Conservation (phyloP, 2,797 vertebrate genomes). For the Gadopsis marmoratus region DNA sequence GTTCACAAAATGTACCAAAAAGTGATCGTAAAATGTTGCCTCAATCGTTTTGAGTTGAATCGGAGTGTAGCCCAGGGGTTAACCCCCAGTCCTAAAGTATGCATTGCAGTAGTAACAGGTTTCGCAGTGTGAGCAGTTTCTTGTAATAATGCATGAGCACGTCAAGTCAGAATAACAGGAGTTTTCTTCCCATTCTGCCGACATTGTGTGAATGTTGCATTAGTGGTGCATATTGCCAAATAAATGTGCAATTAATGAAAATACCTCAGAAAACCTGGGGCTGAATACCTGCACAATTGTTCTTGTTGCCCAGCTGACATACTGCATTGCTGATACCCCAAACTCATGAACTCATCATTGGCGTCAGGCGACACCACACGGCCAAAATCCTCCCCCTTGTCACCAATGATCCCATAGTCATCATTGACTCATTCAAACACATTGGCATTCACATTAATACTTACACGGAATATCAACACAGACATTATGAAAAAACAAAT, state of each 20-base stretch:
- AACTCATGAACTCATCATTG: neutral
- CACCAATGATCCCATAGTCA: conserved; percentile 3
- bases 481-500: neutral
- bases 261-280: neutral
- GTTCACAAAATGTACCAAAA: neutral
- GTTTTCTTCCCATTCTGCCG: neutral
- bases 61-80: too few relatives aligned
- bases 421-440: neutral
- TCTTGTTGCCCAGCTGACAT: neutral
- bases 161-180: neutral
- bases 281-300: neutral
- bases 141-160: neutral
- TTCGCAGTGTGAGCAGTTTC: too few relatives aligned
- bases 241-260: neutral
- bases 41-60: neutral
- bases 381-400: neutral
- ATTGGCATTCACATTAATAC: neutral
- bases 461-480: neutral
- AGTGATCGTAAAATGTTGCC: neutral
- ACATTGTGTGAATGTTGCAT: neutral
- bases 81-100: too few relatives aligned
- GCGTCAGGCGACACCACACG: neutral
- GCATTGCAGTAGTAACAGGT: too few relatives aligned
- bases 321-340: neutral
- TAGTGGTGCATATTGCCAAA: neutral